Conservation (phyloP, 2,797 vertebrate species). For the Sebastes goodei region DNA sequence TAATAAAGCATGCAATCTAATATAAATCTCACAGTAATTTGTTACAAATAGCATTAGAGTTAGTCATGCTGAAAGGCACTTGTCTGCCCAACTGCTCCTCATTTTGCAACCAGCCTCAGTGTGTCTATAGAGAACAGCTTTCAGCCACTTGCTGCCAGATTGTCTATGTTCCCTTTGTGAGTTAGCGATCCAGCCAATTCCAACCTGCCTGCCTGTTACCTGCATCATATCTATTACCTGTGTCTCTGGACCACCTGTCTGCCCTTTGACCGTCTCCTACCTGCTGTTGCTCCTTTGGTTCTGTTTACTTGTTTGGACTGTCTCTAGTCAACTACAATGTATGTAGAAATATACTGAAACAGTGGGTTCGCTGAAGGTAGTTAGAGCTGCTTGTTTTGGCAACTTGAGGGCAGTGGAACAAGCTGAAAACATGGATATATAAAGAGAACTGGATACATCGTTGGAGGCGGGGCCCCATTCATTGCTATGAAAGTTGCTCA, state of each 20-base stretch:
- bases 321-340: background rate
- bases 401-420: background rate
- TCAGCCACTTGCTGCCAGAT: constrained; percentile 18
- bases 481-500: too few species aligned
- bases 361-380: background rate
- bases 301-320: background rate
- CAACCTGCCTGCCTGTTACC: background rate
- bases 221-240: constrained; percentile 2
- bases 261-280: background rate
- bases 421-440: background rate
- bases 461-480: too few species aligned
- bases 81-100: constrained; percentile 9
- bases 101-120: constrained; percentile 8
- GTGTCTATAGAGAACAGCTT: background rate
- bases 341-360: background rate
- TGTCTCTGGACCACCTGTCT: constrained; percentile 18
- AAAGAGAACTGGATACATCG: too few species aligned
- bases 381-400: background rate
- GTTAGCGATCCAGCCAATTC: background rate
- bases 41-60: background rate
- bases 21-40: background rate
- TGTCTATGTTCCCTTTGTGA: background rate
- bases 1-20: background rate
- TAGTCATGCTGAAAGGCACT: constrained; percentile 7
- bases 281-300: background rate